Evolutionary conservation across 2,797 vertebrate genomes (phyloP).

Genomic region (Sphaeramia orbicularis): DNA sequence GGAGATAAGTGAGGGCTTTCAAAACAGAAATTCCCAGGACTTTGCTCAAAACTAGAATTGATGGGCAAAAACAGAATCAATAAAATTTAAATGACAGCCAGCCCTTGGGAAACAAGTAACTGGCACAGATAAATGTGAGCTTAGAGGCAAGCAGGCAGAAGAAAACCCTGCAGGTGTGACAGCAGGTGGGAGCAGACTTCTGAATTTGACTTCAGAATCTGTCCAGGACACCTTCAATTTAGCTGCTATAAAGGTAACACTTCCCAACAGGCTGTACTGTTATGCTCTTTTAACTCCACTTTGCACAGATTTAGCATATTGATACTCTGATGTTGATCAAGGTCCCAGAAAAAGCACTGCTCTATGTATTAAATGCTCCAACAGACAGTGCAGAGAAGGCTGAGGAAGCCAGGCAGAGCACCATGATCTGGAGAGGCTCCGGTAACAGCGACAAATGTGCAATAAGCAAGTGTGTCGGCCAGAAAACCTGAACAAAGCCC

Average conservation of each 20-base stretch:
- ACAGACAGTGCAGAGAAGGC: constrained; percentile 24
- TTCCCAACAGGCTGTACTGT: neutral
- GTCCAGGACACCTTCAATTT: neutral
- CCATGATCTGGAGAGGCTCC: constrained; percentile 36
- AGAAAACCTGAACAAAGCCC: constrained; percentile 37
- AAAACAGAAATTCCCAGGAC: neutral
- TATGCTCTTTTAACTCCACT: neutral
- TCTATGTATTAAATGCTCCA: constrained; percentile 19
- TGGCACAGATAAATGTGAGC: constrained; percentile 14
- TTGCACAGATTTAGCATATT: neutral
- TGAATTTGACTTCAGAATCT: neutral
- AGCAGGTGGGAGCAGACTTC: constrained; percentile 10
- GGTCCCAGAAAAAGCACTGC: constrained; percentile 3
- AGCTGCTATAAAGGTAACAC: constrained; percentile 7
- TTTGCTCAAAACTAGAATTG: constrained; percentile 6
- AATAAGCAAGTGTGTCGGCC: constrained; percentile 21
- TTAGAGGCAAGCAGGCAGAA: constrained; percentile 3
- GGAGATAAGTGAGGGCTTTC: neutral
- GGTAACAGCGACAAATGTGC: constrained; percentile 38
- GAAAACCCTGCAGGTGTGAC: constrained; percentile 26
- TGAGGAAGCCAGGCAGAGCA: constrained; percentile 21
- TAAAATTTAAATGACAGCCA: constrained; percentile 25
- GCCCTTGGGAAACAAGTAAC: constrained; percentile 13
- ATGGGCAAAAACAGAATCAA: constrained; percentile 28
- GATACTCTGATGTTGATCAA: constrained; percentile 9